Percentiles rank a stretch among this genome's conserved stretches.
These are phyloP conservation scores for Chloroceryle aenea DNA, from an alignment of 2,113 vertebrate genomes.

Conservation along the genomic window DNA sequence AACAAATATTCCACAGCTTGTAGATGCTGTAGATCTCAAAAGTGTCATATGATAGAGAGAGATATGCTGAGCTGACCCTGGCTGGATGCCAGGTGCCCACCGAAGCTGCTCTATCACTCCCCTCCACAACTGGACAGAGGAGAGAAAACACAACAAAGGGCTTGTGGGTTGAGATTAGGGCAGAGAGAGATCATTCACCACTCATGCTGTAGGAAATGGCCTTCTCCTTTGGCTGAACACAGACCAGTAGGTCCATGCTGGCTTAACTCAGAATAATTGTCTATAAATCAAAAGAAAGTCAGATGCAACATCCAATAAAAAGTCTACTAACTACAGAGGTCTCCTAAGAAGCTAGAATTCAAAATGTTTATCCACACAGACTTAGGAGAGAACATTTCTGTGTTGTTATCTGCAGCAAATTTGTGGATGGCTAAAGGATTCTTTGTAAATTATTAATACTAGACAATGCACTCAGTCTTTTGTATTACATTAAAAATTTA, in stretches of 20 bases:
- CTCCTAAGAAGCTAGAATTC: neutral
- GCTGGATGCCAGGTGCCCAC: neutral
- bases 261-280: neutral
- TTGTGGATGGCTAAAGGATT: neutral
- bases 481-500: conserved; percentile 39
- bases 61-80: no score
- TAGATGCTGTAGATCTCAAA: neutral
- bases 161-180: neutral
- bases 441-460: conserved; percentile 7
- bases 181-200: neutral
- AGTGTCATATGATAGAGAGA: neutral
- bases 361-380: neutral
- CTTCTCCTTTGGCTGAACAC: neutral
- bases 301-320: neutral
- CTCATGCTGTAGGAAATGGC: neutral
- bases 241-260: neutral
- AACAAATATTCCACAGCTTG: neutral
- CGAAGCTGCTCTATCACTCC: neutral
- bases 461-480: neutral
- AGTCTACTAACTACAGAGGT: neutral
- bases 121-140: neutral
- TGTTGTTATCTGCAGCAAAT: neutral
- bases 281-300: neutral
- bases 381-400: neutral
- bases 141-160: neutral